Evolutionary conservation across 2,797 vertebrate species (phyloP).

Genomic region (Paratrypauchen microcephalus): DNA sequence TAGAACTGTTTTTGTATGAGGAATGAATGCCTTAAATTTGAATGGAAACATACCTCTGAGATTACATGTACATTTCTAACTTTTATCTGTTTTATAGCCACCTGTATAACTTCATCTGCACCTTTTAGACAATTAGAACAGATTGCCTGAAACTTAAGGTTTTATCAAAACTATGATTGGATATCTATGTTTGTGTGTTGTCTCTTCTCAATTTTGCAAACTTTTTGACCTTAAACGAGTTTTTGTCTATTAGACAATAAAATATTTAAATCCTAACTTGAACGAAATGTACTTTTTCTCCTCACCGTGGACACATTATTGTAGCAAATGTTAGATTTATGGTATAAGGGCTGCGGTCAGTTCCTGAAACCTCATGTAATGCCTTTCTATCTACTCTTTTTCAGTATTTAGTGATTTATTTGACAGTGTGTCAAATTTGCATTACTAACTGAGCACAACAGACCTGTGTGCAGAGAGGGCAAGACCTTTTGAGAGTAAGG

Average conservation of each 20-base stretch:
- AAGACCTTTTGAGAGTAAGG: slow-evolving; percentile 6
- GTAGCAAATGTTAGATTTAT: too few relatives aligned
- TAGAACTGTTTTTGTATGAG: slow-evolving; percentile 36
- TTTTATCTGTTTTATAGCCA: slow-evolving; percentile 46
- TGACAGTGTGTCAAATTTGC: background rate
- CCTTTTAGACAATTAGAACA: slow-evolving; percentile 54
- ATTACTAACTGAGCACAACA: background rate
- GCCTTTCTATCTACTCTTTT: background rate
- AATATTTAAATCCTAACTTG: slow-evolving; percentile 35
- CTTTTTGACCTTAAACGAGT: slow-evolving; percentile 38
- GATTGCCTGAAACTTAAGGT: slow-evolving; percentile 12
- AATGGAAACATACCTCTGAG: slow-evolving; percentile 23
- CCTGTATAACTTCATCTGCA: slow-evolving; percentile 39
- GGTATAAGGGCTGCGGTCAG: background rate
- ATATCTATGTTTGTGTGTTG: slow-evolving; percentile 6
- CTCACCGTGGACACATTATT: background rate
- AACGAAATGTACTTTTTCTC: background rate
- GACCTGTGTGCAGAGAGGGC: background rate
- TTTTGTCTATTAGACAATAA: slow-evolving; percentile 74
- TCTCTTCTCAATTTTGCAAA: slow-evolving; percentile 11
- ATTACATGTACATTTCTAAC: slow-evolving; percentile 32
- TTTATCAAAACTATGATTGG: slow-evolving; percentile 10
- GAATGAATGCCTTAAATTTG: slow-evolving; percentile 53
- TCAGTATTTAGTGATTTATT: background rate
- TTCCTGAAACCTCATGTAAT: background rate